These are phyloP conservation scores for Pseudomyrmex sp. DNA, from an alignment of 1,140 invertebrate genomes.

Conservation along the genomic window DNA sequence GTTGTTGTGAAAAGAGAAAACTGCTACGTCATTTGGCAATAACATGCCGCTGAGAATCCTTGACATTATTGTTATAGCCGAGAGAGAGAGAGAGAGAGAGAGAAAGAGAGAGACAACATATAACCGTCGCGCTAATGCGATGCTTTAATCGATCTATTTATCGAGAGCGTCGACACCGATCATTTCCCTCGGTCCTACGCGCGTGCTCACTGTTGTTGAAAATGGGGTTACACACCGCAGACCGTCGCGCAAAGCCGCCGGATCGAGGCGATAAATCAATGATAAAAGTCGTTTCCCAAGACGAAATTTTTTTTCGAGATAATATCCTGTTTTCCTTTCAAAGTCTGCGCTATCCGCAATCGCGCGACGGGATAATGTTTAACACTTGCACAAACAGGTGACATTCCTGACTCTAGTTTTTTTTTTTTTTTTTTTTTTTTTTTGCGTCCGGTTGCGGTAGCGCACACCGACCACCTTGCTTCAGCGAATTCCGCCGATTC, in stretches of 20 bases:
- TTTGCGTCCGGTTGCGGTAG: slow-evolving; percentile 66
- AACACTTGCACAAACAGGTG: slow-evolving; percentile 73
- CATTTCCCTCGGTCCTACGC: slow-evolving; percentile 9
- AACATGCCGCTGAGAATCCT: slow-evolving; percentile 16
- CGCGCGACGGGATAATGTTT: slow-evolving; percentile 61
- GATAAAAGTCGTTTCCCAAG: slow-evolving; percentile 66
- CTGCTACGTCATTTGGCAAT: not conserved
- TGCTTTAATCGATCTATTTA: slow-evolving; percentile 27
- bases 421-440: slow-evolving; percentile 8
- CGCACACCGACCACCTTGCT: slow-evolving; percentile 46
- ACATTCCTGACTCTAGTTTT: slow-evolving; percentile 69
- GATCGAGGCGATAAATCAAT: slow-evolving; percentile 52
- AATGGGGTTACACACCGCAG: slow-evolving; percentile 26
- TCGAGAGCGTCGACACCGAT: slow-evolving; percentile 15
- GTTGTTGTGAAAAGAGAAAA: not conserved
- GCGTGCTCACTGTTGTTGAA: not conserved
- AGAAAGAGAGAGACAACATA: not conserved
- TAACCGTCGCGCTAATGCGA: slow-evolving; percentile 21
- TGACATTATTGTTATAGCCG: not conserved
- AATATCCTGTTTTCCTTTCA: slow-evolving; percentile 72
- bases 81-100: too few species aligned
- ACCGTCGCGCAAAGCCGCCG: slow-evolving; percentile 22
- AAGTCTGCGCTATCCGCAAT: slow-evolving; percentile 56
- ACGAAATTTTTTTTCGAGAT: slow-evolving; percentile 67
- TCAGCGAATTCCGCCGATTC: slow-evolving; percentile 48